A percentile compares a stretch with the other conserved stretches of the same genome.
Evolutionary conservation across 2,797 vertebrate species (phyloP).

Genomic region (Momotus momota): DNA sequence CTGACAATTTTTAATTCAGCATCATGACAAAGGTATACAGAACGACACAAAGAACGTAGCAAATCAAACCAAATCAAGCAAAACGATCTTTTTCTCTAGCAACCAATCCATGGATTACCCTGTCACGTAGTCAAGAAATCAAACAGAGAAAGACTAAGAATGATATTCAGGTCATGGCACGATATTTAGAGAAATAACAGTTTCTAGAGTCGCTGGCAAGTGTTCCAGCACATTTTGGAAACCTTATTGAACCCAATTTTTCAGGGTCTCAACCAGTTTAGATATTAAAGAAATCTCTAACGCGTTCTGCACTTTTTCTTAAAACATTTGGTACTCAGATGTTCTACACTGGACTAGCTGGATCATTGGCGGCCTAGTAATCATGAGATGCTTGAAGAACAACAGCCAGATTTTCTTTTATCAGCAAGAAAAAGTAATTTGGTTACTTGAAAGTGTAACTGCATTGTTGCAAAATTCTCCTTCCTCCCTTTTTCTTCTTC

Average conservation of each 20-base stretch:
- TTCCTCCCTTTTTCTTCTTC: background rate
- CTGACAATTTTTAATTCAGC: background rate
- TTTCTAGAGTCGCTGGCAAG: background rate
- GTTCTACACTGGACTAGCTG: background rate
- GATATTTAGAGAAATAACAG: background rate
- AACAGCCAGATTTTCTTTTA: background rate
- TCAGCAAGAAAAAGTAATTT: background rate
- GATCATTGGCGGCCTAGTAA: background rate
- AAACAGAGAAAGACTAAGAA: background rate
- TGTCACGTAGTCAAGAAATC: background rate
- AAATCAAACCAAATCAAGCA: background rate
- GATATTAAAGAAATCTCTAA: background rate
- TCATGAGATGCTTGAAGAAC: background rate
- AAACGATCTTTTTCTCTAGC: background rate
- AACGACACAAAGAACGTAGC: background rate
- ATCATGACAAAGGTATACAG: background rate
- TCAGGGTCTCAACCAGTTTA: background rate
- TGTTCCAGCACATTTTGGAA: background rate
- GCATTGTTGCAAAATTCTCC: background rate
- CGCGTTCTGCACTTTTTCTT: fast-evolving
- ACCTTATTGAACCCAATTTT: background rate
- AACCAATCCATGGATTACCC: background rate
- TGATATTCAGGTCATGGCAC: background rate
- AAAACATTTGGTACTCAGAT: background rate
- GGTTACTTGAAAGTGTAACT: background rate